phyloP scores from a whole-genome alignment of 1,140 invertebrate genomes.

The Lepidurus apus region DNA sequence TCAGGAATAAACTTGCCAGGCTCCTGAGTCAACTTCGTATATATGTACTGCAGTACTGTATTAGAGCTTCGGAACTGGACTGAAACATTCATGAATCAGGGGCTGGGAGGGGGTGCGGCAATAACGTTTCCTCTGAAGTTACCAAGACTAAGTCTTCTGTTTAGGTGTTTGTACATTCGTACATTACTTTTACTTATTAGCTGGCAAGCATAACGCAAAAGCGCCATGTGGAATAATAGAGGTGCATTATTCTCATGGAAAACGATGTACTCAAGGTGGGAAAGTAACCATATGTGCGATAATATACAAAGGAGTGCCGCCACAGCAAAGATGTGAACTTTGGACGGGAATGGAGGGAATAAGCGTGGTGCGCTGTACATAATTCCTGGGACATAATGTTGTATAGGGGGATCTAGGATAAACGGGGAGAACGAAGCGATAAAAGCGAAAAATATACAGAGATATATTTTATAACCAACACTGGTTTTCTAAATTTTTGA shows the following conservation, averaged over 20 bases:
- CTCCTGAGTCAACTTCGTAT: neutral
- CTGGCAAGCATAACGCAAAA: constrained; percentile 13
- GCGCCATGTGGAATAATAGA: constrained; percentile 2
- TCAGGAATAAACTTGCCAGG: neutral
- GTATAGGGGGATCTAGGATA: too few species aligned
- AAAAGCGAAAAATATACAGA: too few species aligned
- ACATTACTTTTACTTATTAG: constrained; percentile 22
- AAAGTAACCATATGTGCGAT: constrained; percentile 9
- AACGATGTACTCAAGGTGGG: constrained; percentile 7
- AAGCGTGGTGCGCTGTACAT: neutral
- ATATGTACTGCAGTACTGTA: neutral
- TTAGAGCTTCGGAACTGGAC: neutral
- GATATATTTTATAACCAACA: too few species aligned
- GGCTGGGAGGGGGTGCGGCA: neutral
- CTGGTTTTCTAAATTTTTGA: too few species aligned
- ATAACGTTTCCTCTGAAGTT: neutral
- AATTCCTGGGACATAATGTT: neutral
- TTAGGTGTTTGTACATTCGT: constrained; percentile 15
- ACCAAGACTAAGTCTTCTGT: neutral
- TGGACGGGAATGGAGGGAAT: neutral
- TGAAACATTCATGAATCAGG: neutral
- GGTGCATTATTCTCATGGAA: neutral
- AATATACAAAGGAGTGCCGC: neutral
- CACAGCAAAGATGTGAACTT: neutral
- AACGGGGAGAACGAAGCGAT: too few species aligned